phyloP scores from a whole-genome alignment of 2,797 vertebrate genomes.

The Phoebastria nigripes region DNA sequence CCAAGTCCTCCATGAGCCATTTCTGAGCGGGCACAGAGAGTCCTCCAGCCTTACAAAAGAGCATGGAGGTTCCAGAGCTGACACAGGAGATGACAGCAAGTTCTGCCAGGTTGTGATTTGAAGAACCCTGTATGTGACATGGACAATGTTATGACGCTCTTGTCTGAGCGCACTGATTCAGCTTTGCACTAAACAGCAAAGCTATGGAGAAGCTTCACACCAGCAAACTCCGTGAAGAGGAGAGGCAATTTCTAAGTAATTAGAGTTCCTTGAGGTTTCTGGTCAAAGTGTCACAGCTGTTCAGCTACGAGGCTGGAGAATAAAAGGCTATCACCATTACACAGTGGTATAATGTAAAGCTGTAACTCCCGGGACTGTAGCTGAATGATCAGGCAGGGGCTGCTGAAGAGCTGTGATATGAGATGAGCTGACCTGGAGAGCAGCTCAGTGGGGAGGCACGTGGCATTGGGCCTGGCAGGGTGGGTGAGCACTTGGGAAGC shows the following conservation, averaged over 20 bases:
- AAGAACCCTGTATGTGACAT: not conserved
- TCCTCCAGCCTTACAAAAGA: not conserved
- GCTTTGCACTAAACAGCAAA: not conserved
- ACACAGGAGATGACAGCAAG: not conserved
- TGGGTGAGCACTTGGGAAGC: not conserved
- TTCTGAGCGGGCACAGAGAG: not conserved
- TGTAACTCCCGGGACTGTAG: not conserved
- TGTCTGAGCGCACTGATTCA: not conserved
- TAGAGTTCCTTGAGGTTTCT: not conserved
- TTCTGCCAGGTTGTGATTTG: not conserved
- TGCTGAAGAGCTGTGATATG: conserved; percentile 36
- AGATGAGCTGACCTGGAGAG: not conserved
- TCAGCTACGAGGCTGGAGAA: not conserved
- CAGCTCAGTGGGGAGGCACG: not conserved
- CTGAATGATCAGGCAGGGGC: conserved; percentile 31
- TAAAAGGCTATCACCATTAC: not conserved
- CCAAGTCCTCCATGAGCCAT: not conserved
- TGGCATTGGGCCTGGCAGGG: not conserved
- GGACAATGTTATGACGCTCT: not conserved
- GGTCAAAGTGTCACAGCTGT: not conserved
- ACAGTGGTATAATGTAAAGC: not conserved
- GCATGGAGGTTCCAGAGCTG: not conserved
- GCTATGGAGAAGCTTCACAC: not conserved
- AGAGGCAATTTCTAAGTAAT: not conserved
- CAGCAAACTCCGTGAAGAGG: not conserved